These are phyloP conservation scores for Chloropsis hardwickii DNA, from an alignment of 2,113 vertebrate genomes.

Conservation along the genomic window DNA sequence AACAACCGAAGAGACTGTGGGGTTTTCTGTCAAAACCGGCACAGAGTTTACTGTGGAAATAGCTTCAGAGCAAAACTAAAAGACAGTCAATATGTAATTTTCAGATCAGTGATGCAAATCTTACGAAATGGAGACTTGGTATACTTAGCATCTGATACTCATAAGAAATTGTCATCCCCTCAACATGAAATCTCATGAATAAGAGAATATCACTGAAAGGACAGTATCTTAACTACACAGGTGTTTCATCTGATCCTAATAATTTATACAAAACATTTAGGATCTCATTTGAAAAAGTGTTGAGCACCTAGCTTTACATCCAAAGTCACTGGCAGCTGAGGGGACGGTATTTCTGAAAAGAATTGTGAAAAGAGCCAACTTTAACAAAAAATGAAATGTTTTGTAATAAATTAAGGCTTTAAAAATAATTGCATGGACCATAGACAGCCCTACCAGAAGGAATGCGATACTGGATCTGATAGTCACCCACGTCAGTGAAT, in stretches of 20 bases:
- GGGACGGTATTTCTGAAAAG: neutral
- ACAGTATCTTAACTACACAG: neutral
- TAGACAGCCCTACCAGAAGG: neutral
- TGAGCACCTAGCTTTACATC: neutral
- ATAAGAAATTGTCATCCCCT: neutral
- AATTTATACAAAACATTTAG: slow-evolving; percentile 20
- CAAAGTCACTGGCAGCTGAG: neutral
- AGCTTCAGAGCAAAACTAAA: neutral
- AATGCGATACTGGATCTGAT: neutral
- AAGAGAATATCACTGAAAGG: neutral
- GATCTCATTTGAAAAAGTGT: neutral
- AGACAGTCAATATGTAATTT: neutral
- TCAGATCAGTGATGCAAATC: neutral
- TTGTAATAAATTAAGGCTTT: neutral
- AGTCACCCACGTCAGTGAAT: neutral
- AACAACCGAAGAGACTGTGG: neutral
- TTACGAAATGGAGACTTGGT: neutral
- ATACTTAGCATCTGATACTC: neutral
- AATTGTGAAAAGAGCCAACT: neutral
- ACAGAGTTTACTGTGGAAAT: neutral
- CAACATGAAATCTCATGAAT: neutral
- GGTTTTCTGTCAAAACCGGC: neutral
- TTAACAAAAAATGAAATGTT: neutral
- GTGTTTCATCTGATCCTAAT: slow-evolving; percentile 10
- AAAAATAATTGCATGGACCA: neutral